Evolutionary conservation across 1,140 invertebrate genomes (phyloP).

Genomic region (Cotesia chilonis): DNA sequence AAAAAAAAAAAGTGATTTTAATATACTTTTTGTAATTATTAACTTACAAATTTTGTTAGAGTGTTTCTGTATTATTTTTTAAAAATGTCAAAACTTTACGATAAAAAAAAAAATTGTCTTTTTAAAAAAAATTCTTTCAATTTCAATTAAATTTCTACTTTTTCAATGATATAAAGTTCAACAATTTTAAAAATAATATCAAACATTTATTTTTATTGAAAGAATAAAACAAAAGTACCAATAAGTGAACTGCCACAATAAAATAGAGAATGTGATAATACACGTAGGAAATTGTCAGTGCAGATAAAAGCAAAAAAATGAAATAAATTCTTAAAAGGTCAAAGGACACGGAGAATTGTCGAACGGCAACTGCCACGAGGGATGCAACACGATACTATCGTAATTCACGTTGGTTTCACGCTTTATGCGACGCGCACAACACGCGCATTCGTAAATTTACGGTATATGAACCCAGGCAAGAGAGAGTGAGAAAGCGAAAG

Average conservation of each 20-base stretch:
- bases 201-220: too few species aligned
- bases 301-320: conserved; percentile 12
- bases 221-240: too few species aligned
- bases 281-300: background rate
- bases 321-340: conserved; percentile 59
- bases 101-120: too few species aligned
- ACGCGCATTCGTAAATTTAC: conserved; percentile 61
- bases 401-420: conserved; percentile 66
- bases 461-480: conserved; percentile 41
- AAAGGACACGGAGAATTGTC: conserved; percentile 61
- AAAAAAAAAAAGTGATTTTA: too few species aligned
- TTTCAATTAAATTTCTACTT: too few species aligned
- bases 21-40: too few species aligned
- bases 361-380: conserved; percentile 49
- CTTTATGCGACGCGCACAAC: conserved; percentile 65
- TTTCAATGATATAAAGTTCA: too few species aligned
- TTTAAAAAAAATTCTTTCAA: too few species aligned
- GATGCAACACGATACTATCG: conserved; percentile 64
- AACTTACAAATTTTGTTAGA: too few species aligned
- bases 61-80: too few species aligned
- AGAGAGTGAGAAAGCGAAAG: background rate
- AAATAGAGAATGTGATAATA: background rate
- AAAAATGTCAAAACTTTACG: too few species aligned
- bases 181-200: too few species aligned
- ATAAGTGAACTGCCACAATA: background rate